A percentile compares a stretch with the other conserved stretches of the same genome.
Evolutionary conservation across 2,888 invertebrate species (phyloP).

Genomic region (Limenitis camilla): DNA sequence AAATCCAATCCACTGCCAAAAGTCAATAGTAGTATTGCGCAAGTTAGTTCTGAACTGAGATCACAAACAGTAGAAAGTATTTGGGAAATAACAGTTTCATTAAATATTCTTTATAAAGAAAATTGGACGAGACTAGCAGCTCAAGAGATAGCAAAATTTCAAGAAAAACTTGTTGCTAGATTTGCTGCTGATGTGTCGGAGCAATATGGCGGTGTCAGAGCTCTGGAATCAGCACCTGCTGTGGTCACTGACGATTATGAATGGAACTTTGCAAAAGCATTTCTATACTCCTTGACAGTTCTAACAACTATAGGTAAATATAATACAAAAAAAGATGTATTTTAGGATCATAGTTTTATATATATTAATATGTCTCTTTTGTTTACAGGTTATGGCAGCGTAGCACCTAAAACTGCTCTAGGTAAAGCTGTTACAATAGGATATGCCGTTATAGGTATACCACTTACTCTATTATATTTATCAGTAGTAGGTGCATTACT

Average conservation of each 20-base stretch:
- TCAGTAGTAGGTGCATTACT: constrained; percentile 91
- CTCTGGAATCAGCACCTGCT: constrained; percentile 60
- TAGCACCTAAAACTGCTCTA: constrained; percentile 90
- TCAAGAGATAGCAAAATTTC: constrained; percentile 81
- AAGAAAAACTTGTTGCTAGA: constrained; percentile 85
- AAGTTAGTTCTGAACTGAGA: constrained; percentile 61
- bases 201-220: constrained; percentile 62
- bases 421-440: constrained; percentile 94
- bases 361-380: background rate
- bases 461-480: constrained; percentile 88
- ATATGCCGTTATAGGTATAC: constrained; percentile 91
- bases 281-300: constrained; percentile 94
- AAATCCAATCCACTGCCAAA: constrained; percentile 51
- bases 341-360: background rate
- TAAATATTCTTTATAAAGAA: constrained; percentile 90
- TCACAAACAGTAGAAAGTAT: constrained; percentile 88
- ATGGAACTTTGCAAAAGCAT: constrained; percentile 93
- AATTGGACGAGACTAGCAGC: constrained; percentile 91
- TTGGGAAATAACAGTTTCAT: constrained; percentile 90
- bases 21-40: constrained; percentile 54
- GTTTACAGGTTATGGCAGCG: constrained; percentile 91
- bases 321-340: background rate
- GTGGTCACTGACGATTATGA: constrained; percentile 77
- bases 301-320: constrained; percentile 90
- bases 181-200: constrained; percentile 84